Base-by-base conservation (phyloP, 2,797 vertebrate species). In the Diglossa cyanea region DNA sequence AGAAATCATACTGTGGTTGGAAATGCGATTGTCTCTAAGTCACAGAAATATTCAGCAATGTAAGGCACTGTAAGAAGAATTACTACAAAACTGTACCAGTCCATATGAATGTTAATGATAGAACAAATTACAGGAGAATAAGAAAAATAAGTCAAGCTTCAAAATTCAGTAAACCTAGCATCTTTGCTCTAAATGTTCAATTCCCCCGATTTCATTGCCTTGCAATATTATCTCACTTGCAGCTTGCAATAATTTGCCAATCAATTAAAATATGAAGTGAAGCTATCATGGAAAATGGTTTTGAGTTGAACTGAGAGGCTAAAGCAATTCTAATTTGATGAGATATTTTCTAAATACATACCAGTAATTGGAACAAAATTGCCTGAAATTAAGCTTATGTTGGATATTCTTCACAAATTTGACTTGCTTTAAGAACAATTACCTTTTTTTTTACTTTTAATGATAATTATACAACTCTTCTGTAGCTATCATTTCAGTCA, bases 241-340 rank as follows among this genome's bases (percentile, higher is more conserved):
- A 84, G 90, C 62, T 84, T 86, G 76, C 6, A 21, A 66, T 86
- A 80, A 83, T 90, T 95, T 91, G 40, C 58, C 30, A 48, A 55
- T 77, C 61, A 94, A 83, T 93, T 94, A 94, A 93, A 95, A 81
- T 66, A 75, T 48, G 54, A 90, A 90, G 63, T 67, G 50, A 80
- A 90, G 28, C 47, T 80, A 77, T 80, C 21, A 81, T 0, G 0
- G 70, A 84, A 88, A 90, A 86, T 55, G 23, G 57, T 91, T 86
- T 75, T 57, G 42, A 89, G 24, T 76, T 82, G 47, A 90, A 74
- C 8, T 37, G 40, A 81, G 66, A 90, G n/a, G n/a, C 75, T 88
- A 88, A 90, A 85, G 47, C 25, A 90, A 54, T 86, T 90, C 31
- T 65, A 90, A 54, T 83, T 58, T 75, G 17, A 88, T 54, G 61